Conservation (phyloP, 2,888 invertebrate species). For the Heliconius charithonia region DNA sequence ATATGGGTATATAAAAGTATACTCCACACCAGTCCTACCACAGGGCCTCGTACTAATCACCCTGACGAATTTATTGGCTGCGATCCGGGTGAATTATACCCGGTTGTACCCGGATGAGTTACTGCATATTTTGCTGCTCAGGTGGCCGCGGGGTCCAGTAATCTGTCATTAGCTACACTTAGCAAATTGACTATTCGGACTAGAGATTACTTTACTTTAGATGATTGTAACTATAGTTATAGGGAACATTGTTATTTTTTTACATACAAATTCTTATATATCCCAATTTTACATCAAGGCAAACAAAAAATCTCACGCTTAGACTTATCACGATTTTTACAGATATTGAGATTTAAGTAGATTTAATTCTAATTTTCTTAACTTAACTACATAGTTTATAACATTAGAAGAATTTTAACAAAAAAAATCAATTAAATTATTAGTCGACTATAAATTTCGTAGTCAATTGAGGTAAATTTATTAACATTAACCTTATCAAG, state of each 20-base stretch:
- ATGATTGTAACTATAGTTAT: slow-evolving; percentile 13
- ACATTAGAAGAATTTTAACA: background rate
- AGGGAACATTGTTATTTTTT: background rate
- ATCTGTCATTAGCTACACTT: slow-evolving; percentile 79
- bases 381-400: too few species aligned
- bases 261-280: background rate
- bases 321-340: background rate
- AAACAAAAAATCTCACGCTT: background rate
- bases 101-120: slow-evolving; percentile 62
- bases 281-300: background rate
- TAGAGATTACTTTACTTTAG: slow-evolving; percentile 27
- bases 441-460: background rate
- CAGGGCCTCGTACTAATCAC: slow-evolving; percentile 65
- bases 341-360: background rate
- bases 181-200: slow-evolving; percentile 63
- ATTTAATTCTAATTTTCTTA: background rate
- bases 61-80: slow-evolving; percentile 79
- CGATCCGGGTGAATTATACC: slow-evolving; percentile 71
- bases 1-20: slow-evolving; percentile 28
- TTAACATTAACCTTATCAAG: slow-evolving; percentile 22
- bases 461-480: slow-evolving; percentile 14
- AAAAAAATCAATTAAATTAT: background rate
- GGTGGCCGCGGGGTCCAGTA: slow-evolving; percentile 67
- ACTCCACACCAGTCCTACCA: slow-evolving; percentile 40
- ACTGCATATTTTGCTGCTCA: slow-evolving; percentile 72